Conservation (phyloP, 92 coral and sea anemone genomes). For the Porites lobata region DNA sequence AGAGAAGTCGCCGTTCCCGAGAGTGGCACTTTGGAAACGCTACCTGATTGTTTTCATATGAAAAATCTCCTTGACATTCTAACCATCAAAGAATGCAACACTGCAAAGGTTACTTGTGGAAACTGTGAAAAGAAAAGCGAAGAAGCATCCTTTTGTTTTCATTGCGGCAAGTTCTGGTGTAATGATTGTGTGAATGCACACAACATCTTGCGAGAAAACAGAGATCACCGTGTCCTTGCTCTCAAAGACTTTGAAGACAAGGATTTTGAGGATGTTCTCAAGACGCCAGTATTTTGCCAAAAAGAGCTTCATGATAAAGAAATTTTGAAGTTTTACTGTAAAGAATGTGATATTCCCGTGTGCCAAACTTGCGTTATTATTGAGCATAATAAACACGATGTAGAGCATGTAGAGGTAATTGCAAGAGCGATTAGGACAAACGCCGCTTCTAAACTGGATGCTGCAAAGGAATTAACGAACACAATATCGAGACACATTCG, state of each 20-base stretch:
- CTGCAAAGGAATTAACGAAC: not conserved
- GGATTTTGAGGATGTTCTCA: slow-evolving; percentile 23
- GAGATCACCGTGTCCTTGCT: slow-evolving; percentile 32
- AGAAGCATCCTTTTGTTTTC: slow-evolving; percentile 42
- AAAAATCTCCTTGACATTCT: slow-evolving; percentile 50
- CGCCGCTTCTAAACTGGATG: not conserved
- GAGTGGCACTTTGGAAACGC: slow-evolving; percentile 33
- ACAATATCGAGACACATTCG: not conserved
- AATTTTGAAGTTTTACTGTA: not conserved
- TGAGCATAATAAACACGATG: slow-evolving; percentile 26
- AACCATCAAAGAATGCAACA: slow-evolving; percentile 30
- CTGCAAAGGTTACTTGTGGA: slow-evolving; percentile 41
- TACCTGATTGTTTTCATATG: slow-evolving; percentile 45
- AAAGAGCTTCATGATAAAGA: not conserved
- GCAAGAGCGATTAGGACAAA: not conserved
- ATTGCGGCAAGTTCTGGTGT: slow-evolving; percentile 35
- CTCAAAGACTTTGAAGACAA: slow-evolving; percentile 16
- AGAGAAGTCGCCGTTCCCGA: slow-evolving; percentile 40
- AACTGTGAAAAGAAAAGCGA: slow-evolving; percentile 43
- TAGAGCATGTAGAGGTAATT: slow-evolving; percentile 19
- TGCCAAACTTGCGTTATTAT: slow-evolving; percentile 46
- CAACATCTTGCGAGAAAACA: slow-evolving; percentile 18
- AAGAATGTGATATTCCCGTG: slow-evolving; percentile 8
- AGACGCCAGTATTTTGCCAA: slow-evolving; percentile 6
- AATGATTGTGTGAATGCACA: slow-evolving; percentile 34